Evolutionary conservation across 2,888 invertebrate genomes (phyloP).

Genomic region (Drosophila eohydei): DNA sequence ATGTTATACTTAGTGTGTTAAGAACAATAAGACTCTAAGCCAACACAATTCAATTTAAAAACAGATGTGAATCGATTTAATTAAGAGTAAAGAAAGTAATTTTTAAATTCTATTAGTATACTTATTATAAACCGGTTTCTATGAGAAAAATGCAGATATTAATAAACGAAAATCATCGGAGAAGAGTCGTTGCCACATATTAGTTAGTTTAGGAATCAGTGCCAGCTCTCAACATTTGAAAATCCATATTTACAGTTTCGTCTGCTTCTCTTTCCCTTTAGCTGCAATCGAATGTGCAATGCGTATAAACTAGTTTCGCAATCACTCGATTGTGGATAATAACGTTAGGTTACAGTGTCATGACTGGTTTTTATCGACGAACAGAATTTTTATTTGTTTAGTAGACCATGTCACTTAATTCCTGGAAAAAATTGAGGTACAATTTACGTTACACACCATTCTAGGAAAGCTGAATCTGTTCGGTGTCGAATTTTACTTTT

Average conservation of each 20-base stretch:
- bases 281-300: neutral
- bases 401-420: neutral
- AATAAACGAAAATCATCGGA: too few species aligned
- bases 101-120: neutral
- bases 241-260: neutral
- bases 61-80: neutral
- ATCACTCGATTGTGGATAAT: constrained; percentile 22
- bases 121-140: too few species aligned
- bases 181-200: too few species aligned
- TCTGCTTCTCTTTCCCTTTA: neutral
- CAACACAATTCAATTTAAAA: too few species aligned
- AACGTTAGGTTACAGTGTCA: constrained; percentile 14
- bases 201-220: neutral
- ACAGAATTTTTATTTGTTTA: neutral
- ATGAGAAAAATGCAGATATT: too few species aligned
- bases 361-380: constrained; percentile 4
- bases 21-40: too few species aligned
- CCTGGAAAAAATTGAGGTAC: neutral
- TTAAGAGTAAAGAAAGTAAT: neutral
- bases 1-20: neutral
- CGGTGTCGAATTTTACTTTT: neutral
- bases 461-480: too few species aligned
- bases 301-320: neutral
- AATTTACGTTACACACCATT: neutral
- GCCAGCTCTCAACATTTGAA: neutral